Percentiles rank a stretch among this genome's conserved stretches.
Evolutionary conservation across 2,888 invertebrate species (phyloP).

Genomic region (Steinernema hermaphroditum): DNA sequence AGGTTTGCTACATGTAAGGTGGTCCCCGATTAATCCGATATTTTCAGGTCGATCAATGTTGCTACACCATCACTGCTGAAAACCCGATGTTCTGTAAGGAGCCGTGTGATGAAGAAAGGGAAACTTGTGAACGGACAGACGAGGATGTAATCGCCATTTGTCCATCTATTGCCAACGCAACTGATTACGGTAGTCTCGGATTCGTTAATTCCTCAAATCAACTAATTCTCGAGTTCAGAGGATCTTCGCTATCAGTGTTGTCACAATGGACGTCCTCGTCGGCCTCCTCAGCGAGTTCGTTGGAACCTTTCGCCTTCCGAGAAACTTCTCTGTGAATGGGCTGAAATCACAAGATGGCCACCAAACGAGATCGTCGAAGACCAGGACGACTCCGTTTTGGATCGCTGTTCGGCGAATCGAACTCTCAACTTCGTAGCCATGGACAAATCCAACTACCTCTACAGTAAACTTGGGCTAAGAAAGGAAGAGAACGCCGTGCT

Average conservation of each 20-base stretch:
- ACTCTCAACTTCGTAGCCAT: conserved; percentile 5
- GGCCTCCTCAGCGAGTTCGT: not conserved
- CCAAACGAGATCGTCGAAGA: not conserved
- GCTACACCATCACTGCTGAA: not conserved
- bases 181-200: not conserved
- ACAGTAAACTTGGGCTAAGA: not conserved
- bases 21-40: not conserved
- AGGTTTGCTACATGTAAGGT: conserved; percentile 13
- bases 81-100: not conserved
- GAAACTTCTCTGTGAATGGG: conserved; percentile 1
- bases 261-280: conserved; percentile 8
- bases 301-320: not conserved
- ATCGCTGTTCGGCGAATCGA: conserved; percentile 7
- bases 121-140: not conserved
- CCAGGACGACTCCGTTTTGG: not conserved
- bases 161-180: not conserved
- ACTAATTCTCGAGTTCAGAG: not conserved
- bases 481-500: conserved; percentile 1
- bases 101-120: conserved; percentile 11
- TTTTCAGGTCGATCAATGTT: conserved; percentile 22
- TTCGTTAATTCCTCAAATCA: not conserved
- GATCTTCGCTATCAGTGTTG: not conserved
- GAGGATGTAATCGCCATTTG: not conserved
- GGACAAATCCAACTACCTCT: conserved; percentile 13
- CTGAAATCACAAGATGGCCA: not conserved